These are phyloP conservation scores for Holothuria scabra DNA, from an alignment of 53 echinoderm and acorn worm genomes.

Conservation along the genomic window DNA sequence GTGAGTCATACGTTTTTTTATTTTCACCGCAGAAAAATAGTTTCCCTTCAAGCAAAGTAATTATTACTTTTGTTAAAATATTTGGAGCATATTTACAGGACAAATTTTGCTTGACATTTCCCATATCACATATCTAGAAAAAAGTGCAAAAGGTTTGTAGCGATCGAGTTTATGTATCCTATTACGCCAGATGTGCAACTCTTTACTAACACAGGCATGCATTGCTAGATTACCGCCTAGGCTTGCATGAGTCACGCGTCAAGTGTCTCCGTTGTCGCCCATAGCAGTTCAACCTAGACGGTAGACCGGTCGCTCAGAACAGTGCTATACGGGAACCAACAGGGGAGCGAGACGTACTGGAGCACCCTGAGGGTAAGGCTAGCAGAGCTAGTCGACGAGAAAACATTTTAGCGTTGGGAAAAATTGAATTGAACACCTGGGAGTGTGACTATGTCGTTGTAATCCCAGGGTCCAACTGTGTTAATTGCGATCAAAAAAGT, in stretches of 20 bases:
- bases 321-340: conserved; percentile 16
- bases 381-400: neutral
- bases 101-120: conserved; percentile 15
- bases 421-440: conserved; percentile 16
- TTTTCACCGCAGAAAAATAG: too few relatives aligned
- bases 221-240: neutral
- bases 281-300: conserved; percentile 13
- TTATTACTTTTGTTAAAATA: conserved; percentile 28
- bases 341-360: conserved; percentile 40
- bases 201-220: conserved; percentile 10
- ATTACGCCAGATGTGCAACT: neutral
- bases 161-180: neutral
- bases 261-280: conserved; percentile 13
- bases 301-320: conserved; percentile 3
- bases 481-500: conserved; percentile 32
- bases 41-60: neutral
- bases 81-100: conserved; percentile 27
- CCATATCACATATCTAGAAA: conserved; percentile 14
- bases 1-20: too few relatives aligned
- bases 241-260: conserved; percentile 36
- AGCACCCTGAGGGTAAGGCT: conserved; percentile 25
- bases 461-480: conserved; percentile 29
- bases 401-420: neutral
- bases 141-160: conserved; percentile 7
- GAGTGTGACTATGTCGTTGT: conserved; percentile 1